Percentiles rank a stretch among this genome's conserved stretches.
Evolutionary conservation across 53 echinoderm and acorn worm species (phyloP).

Genomic region (Henricia sp.): DNA sequence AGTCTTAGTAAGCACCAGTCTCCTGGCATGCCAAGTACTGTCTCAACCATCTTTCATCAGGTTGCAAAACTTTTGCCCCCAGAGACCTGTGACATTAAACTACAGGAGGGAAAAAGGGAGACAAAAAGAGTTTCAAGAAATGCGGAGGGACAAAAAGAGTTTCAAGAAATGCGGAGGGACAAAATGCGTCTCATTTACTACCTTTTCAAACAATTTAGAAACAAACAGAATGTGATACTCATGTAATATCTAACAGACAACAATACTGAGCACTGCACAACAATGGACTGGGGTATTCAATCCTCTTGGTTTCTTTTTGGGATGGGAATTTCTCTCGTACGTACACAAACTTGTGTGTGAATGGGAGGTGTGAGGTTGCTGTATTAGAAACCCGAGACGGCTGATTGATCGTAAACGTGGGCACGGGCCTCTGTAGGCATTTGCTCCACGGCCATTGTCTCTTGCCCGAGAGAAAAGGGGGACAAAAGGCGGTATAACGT

Average conservation of each 20-base stretch:
- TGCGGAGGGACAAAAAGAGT: too few species aligned
- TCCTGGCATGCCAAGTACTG: too few species aligned
- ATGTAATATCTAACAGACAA: slow-evolving; percentile 39
- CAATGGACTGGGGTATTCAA: slow-evolving; percentile 25
- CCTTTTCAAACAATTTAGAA: slow-evolving; percentile 53
- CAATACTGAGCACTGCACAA: slow-evolving; percentile 25
- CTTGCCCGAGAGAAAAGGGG: slow-evolving; percentile 15
- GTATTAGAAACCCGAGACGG: slow-evolving; percentile 46
- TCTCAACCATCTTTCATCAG: too few species aligned
- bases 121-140: neutral
- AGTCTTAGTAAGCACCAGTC: too few species aligned
- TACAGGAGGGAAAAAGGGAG: too few species aligned
- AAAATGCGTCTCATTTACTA: slow-evolving; percentile 42
- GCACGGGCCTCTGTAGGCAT: slow-evolving; percentile 38
- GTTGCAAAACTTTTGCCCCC: neutral
- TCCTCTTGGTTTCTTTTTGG: slow-evolving; percentile 3
- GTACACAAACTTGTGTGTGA: slow-evolving; percentile 28
- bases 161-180: neutral
- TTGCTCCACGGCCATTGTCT: slow-evolving; percentile 25
- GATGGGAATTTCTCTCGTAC: slow-evolving; percentile 15
- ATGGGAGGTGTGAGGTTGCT: slow-evolving; percentile 48
- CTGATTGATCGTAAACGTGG: slow-evolving; percentile 53
- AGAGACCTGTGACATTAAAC: neutral
- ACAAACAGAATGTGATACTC: slow-evolving; percentile 58
- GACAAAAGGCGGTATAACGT: slow-evolving; percentile 17